These are phyloP conservation scores for Nestor notabilis DNA, from an alignment of 2,113 vertebrate species.

Conservation along the genomic window DNA sequence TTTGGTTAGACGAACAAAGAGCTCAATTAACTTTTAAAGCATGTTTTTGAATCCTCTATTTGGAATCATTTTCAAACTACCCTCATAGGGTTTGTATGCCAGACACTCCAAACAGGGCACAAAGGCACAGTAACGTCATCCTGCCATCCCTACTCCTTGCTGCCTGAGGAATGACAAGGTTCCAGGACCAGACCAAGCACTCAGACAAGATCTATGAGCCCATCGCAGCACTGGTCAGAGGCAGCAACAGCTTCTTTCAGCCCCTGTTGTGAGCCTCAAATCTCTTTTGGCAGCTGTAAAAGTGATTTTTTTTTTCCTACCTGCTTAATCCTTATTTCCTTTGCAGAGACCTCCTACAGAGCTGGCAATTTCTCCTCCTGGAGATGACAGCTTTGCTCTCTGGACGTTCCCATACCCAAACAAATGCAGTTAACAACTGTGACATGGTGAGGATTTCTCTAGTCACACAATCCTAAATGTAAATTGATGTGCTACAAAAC, in stretches of 20 bases:
- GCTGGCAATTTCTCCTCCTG: background rate
- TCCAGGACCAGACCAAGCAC: background rate
- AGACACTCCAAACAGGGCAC: background rate
- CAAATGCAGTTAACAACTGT: background rate
- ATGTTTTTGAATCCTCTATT: background rate
- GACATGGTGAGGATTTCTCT: background rate
- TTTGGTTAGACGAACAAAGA: background rate
- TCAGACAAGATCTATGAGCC: background rate
- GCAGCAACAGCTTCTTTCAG: background rate
- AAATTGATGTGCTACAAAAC: background rate
- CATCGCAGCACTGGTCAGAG: background rate
- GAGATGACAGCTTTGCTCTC: background rate
- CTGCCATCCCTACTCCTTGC: background rate
- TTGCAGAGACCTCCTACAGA: background rate
- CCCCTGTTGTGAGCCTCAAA: background rate
- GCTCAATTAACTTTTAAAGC: background rate
- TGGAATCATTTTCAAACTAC: background rate
- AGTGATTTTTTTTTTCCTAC: background rate
- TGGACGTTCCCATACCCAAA: background rate
- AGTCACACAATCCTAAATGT: background rate
- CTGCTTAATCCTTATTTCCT: background rate
- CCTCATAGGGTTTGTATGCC: background rate
- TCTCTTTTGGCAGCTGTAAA: background rate
- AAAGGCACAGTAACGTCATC: background rate
- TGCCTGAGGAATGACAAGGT: background rate